Base-by-base conservation (phyloP, 2,888 invertebrate genomes). In the Mimumesa dahlbomi region DNA sequence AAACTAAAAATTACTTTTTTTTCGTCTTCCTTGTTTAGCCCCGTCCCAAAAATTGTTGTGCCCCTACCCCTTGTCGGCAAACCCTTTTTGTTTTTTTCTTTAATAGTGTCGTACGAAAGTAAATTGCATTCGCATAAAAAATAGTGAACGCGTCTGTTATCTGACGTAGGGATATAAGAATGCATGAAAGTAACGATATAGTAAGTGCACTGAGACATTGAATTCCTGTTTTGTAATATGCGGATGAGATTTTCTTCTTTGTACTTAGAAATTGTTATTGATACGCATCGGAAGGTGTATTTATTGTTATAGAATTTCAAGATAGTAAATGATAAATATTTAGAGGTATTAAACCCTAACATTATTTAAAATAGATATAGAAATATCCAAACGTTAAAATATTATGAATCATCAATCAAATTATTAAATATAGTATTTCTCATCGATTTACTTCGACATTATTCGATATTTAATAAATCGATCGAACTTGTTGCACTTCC, bases 1-100 rank as follows among this genome's bases (percentile, higher is more conserved):
- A 82, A 77, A 81, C 34, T 78, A 45, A 77, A 82, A 71, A 58
- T 72, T 73, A 67, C 59, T 52, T 53, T 67, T 68, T 63, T 59
- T 63, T 58, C 62, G 77, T 74, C 62, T 78, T 81, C 68, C 62
- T 79, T 71, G 50, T 59, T 61, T 66, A 22, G 42, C 53, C 25
- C 58, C 43, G 43, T 25, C 7, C 25, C 25, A 25, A 25, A 25
- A 25, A 25, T 25, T 25, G 7, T 25, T 25, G 3, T 25, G 7
- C 3, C 7, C 25, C 7, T 25, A 25, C 25, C 25, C 25, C 7
- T 25, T 7, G 7, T 7, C 25, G 3, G 3, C 25, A 25, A 43
- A 34, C 34, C 53, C 38, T 57, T n/a, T 38, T 65, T 22, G 0
- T 21, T 16, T 36, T 11, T 38, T 29, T 36, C 19, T 6, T 50